Conservation (phyloP, 2,113 vertebrate genomes). For the Nothobranchius kuhntae region DNA sequence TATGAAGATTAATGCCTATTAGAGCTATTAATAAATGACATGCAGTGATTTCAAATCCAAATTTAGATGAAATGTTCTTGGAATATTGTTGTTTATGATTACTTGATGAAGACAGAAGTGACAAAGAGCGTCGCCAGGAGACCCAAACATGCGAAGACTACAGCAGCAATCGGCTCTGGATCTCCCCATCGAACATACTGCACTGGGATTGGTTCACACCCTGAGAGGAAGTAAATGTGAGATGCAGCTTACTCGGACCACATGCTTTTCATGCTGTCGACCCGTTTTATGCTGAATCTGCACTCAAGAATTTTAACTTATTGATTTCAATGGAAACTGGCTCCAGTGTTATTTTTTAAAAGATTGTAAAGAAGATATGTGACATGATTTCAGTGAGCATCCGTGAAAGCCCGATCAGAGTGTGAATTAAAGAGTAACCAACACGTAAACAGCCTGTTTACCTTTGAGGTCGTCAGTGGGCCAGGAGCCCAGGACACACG, state of each 20-base stretch:
- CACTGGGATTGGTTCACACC: conserved; percentile 93
- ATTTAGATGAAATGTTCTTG: not conserved
- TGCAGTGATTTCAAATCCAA: not conserved
- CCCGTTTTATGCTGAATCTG: too few species aligned
- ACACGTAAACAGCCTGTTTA: conserved; percentile 46
- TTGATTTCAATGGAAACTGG: too few species aligned
- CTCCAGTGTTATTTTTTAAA: too few species aligned
- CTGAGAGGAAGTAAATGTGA: conserved; percentile 68
- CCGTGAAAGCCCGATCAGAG: not conserved
- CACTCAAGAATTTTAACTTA: too few species aligned
- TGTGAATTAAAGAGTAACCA: conserved; percentile 31
- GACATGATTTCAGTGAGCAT: too few species aligned
- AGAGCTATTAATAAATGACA: not conserved
- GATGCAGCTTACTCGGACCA: too few species aligned
- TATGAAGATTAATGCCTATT: not conserved
- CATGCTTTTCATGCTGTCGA: too few species aligned
- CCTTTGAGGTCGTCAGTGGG: conserved; percentile 93
- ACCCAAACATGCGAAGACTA: conserved; percentile 94
- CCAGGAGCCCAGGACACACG: conserved; percentile 92
- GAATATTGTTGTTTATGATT: conserved; percentile 12
- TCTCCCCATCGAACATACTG: conserved; percentile 96
- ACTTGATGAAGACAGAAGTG: conserved; percentile 89
- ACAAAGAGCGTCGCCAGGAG: conserved; percentile 94
- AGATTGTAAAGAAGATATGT: too few species aligned
- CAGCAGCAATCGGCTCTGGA: conserved; percentile 95